Percentiles rank a stretch among this genome's conserved stretches.
Conservation (phyloP, 2,888 invertebrate genomes). For the Pseudococcus jackbeardsleyi region DNA sequence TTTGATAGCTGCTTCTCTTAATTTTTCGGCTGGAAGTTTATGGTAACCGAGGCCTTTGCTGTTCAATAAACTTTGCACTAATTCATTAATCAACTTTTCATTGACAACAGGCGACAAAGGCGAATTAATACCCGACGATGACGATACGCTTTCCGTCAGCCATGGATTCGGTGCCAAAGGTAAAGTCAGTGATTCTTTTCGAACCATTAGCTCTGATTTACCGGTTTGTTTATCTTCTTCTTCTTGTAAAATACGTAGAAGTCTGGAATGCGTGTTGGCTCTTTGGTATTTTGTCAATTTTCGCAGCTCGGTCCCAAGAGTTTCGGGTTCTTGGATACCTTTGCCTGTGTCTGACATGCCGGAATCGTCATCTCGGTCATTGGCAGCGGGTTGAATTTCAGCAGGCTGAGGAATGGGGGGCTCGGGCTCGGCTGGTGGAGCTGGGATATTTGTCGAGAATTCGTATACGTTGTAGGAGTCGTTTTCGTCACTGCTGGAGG, state of each 20-base stretch:
- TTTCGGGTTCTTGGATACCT: not conserved
- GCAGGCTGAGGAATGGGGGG: not conserved
- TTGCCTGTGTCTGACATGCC: slow-evolving; percentile 39
- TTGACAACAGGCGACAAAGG: slow-evolving; percentile 72
- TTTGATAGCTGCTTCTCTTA: slow-evolving; percentile 74
- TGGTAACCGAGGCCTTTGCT: slow-evolving; percentile 74
- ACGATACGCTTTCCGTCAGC: slow-evolving; percentile 72
- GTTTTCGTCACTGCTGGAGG: slow-evolving; percentile 22
- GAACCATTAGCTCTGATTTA: slow-evolving; percentile 70
- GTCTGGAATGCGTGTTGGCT: slow-evolving; percentile 80
- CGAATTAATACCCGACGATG: slow-evolving; percentile 67
- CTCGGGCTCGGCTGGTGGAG: not conserved
- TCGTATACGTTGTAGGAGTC: slow-evolving; percentile 55
- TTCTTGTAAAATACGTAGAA: slow-evolving; percentile 78
- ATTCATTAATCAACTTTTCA: slow-evolving; percentile 74
- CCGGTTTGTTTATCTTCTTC: slow-evolving; percentile 71
- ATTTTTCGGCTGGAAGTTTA: slow-evolving; percentile 74
- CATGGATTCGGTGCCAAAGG: slow-evolving; percentile 72
- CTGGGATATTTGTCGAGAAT: slow-evolving; percentile 20
- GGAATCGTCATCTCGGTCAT: slow-evolving; percentile 27
- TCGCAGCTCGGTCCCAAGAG: slow-evolving; percentile 5
- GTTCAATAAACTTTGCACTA: slow-evolving; percentile 74
- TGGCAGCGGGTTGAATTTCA: not conserved
- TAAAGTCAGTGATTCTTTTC: slow-evolving; percentile 73
- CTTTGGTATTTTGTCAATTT: slow-evolving; percentile 74